Conservation (phyloP, 2,113 vertebrate species). For the Oreotrochilus melanogaster region DNA sequence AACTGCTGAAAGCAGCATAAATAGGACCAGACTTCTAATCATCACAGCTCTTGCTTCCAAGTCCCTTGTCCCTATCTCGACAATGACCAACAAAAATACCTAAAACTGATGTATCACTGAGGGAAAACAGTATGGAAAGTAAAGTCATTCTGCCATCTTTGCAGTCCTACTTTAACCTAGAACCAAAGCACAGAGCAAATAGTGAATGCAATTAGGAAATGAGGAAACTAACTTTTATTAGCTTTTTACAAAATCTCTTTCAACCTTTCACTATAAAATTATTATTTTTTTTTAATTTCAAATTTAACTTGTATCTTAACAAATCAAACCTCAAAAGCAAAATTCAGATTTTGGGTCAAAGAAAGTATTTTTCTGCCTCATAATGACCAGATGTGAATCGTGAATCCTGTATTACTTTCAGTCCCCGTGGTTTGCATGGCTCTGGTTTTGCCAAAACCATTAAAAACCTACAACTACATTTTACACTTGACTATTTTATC, state of each 20-base stretch:
- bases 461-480: background rate
- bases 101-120: background rate
- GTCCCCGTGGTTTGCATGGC: background rate
- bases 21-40: background rate
- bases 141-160: background rate
- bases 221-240: background rate
- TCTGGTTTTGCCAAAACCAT: background rate
- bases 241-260: background rate
- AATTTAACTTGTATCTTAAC: background rate
- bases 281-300: background rate
- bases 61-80: background rate
- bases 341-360: background rate
- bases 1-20: background rate
- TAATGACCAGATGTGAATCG: background rate
- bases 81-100: background rate
- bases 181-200: background rate
- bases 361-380: background rate
- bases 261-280: background rate
- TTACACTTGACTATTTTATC: background rate
- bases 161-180: background rate
- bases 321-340: background rate
- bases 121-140: background rate
- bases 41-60: background rate
- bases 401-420: background rate
- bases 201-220: background rate